phyloP scores from a whole-genome alignment of 2,797 vertebrate species.

The Simalia tracyae region DNA sequence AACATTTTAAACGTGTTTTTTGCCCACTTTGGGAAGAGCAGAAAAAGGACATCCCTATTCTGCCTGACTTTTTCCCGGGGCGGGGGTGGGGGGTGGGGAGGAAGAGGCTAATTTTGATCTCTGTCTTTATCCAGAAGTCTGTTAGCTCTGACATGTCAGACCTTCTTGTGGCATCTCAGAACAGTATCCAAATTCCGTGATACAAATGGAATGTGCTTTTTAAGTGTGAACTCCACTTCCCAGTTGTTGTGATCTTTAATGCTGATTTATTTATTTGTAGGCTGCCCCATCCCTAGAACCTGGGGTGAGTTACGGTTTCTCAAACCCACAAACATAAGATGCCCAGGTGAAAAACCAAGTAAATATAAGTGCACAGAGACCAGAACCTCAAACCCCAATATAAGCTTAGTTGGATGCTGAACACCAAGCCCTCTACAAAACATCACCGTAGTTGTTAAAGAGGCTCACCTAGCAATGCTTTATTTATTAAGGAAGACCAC shows the following conservation, averaged over 20 bases:
- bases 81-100: neutral
- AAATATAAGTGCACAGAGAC: neutral
- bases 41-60: neutral
- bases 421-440: neutral
- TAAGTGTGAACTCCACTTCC: neutral
- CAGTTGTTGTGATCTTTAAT: slow-evolving; percentile 6
- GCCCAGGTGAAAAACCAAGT: neutral
- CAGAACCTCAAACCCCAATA: neutral
- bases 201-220: neutral
- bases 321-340: neutral
- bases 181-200: neutral
- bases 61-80: neutral
- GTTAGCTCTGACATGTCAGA: no score
- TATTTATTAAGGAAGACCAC: no score
- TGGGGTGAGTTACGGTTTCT: slow-evolving; percentile 25
- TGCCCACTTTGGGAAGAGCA: neutral
- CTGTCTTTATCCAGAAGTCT: neutral
- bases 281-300: slow-evolving; percentile 6
- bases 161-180: neutral
- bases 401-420: neutral
- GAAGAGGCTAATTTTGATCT: no score
- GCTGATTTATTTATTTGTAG: slow-evolving; percentile 24
- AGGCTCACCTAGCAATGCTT: neutral
- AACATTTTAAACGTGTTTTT: neutral
- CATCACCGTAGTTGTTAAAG: neutral